Conservation (phyloP, 2,888 invertebrate species). For the Ephialtes manifestator region DNA sequence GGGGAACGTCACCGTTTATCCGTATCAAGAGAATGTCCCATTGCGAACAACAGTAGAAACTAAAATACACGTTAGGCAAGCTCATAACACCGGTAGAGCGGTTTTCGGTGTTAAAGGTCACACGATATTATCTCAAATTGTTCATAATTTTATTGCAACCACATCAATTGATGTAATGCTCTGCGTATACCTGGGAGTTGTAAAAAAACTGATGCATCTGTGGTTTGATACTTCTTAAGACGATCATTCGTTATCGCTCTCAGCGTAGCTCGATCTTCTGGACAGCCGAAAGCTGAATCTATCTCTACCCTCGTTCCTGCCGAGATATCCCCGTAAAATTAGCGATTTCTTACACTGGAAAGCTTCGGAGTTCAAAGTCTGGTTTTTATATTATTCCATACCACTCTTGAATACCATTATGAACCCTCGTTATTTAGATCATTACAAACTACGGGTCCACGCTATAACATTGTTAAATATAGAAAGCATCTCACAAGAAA, state of each 20-base stretch:
- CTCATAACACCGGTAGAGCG: neutral
- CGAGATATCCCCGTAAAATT: slow-evolving; percentile 14
- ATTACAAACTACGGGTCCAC: slow-evolving; percentile 10
- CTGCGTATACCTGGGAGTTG: slow-evolving; percentile 35
- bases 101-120: slow-evolving; percentile 50
- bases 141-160: slow-evolving; percentile 18
- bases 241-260: slow-evolving; percentile 12
- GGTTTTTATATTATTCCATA: slow-evolving; percentile 48
- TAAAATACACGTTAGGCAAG: slow-evolving; percentile 4
- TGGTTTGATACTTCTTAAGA: slow-evolving; percentile 31
- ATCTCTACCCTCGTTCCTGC: slow-evolving; percentile 24
- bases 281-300: neutral
- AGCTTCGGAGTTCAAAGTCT: slow-evolving; percentile 41
- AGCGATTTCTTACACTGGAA: slow-evolving; percentile 35
- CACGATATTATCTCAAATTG: neutral
- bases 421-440: neutral
- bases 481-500: slow-evolving; percentile 35
- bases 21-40: neutral
- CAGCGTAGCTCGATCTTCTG: neutral
- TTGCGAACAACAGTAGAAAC: slow-evolving; percentile 36
- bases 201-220: slow-evolving; percentile 28
- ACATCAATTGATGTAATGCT: slow-evolving; percentile 53
- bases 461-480: slow-evolving; percentile 37
- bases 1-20: slow-evolving; percentile 14
- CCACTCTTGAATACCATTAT: slow-evolving; percentile 26